Evolutionary conservation across 2,888 invertebrate genomes (phyloP), one percentile per base, ranked within the genome.

Genomic region (Ochropacha duplaris): DNA sequence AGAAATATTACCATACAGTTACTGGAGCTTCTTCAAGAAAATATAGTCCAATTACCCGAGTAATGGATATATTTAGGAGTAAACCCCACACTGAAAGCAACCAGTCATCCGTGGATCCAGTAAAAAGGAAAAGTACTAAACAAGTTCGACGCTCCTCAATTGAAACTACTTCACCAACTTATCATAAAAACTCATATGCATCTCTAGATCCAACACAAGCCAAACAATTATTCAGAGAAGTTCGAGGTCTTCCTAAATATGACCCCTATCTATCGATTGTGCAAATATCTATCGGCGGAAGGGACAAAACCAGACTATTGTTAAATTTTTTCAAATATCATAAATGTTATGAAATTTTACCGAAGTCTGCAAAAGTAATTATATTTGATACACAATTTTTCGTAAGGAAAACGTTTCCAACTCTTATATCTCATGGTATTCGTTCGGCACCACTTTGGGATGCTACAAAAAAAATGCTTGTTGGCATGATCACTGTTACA

Each of bases 1-100:
- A 92, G 65, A 92, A 90, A 62, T 92, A 92, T 81, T 92, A 92
- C 62, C 92, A 92, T 71, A 92, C 92, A n/a, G 92, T 92, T 49
- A 92, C 92, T 3, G 92, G 92, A 54, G 92, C 88, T 49, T 90
- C 92, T 44, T 90, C 92, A 22, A 79, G 91, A 61, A 91, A 88
- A 72, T 90, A 88, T 72, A 92, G 92, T 71, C 90, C 92, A n/a
- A 90, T 92, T 63, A 90, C 92, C 54, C 86, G 90, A 61, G 90
- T 92, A 55, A 92, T 92, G 92, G 92, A 92, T 77, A 91, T 92
- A 64, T 92, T 92, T 77, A 83, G 87, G 67, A 83, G 86, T 59
- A 92, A 90, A 66, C 88, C 90, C 39, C 88, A 88, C 34, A 56
- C 82, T 49, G 91, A 90, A 65, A 74, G 72, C 52, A 85, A 76